Base-by-base conservation (phyloP, 2,113 vertebrate genomes). In the Mirounga angustirostris region DNA sequence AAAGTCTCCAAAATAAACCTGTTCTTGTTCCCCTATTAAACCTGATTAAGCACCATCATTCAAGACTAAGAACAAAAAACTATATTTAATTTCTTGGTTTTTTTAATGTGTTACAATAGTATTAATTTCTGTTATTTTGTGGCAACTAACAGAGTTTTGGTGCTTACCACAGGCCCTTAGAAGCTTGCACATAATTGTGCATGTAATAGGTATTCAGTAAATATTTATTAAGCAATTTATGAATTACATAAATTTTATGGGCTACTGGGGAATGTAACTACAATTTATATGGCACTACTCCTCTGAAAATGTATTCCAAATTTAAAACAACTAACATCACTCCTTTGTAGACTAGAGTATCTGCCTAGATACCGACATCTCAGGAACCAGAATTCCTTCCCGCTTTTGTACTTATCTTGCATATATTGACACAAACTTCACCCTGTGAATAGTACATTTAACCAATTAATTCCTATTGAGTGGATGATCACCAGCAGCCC, bases 61-160 rank as follows among this genome's bases (percentile, higher is more conserved):
- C 63, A 67, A 92, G 50, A 96, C 50, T 92, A 65, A 89, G 63
- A 65, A 89, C 18, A 61, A 43, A 91, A 89, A 14, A n/a, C 22
- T 30, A 9, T 28, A 36, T 18, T 65, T 90, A 74, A n/a, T 56
- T 36, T 71, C 40, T 54, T 82, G 54, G 40, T 18, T 81, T 63
- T 71, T 30, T 89, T 76, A 74, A 26, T 59, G 26, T 74, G n/a
- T 54, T 82, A 85, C 10, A 54, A 67, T 9, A 43, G 5, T 63
- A 76, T 76, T 79, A 67, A 80, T 73, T 86, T 67, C 65, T 94
- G 36, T 80, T 65, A 79, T 93, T 82, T 95, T 86, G 21, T 86
- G n/a, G 30, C 24, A 69, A 10, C 80, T 54, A 69, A 33, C 30
- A 14, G 40, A 69, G 50, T 65, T 89, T 85, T 26, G 65, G 15